Evolutionary conservation across 1,140 invertebrate species (phyloP).

Genomic region (Brachionus plicatilis): DNA sequence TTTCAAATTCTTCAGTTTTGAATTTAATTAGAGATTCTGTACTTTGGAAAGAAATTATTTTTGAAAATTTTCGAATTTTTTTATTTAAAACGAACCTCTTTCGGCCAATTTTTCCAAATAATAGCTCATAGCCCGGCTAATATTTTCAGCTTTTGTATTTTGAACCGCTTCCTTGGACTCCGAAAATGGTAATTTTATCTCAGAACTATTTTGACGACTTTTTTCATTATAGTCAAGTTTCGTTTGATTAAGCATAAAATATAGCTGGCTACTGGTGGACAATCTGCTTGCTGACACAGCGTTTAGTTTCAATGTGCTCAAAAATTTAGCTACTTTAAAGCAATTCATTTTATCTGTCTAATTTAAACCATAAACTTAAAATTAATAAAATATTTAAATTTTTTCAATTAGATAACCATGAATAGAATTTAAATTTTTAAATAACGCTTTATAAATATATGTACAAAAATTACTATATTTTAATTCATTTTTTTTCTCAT

Average conservation of each 20-base stretch:
- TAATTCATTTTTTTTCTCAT: background rate
- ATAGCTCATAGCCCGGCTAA: conserved; percentile 37
- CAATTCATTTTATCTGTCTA: conserved; percentile 10
- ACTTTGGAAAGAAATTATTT: conserved; percentile 39
- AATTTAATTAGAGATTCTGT: conserved; percentile 69
- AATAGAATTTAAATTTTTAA: background rate
- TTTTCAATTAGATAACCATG: background rate
- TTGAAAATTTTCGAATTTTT: background rate
- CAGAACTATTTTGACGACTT: background rate
- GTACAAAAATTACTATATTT: background rate
- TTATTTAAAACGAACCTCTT: background rate
- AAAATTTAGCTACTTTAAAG: background rate
- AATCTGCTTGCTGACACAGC: background rate
- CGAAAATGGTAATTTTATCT: background rate
- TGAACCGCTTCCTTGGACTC: background rate
- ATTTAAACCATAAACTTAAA: background rate
- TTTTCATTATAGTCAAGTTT: background rate
- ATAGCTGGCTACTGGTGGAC: background rate
- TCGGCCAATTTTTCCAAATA: conserved; percentile 30
- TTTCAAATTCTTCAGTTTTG: conserved; percentile 73
- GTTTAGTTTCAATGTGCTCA: background rate
- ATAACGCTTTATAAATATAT: background rate
- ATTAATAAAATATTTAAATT: background rate
- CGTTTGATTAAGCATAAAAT: background rate
- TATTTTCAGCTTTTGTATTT: conserved; percentile 17